Conservation (phyloP, 1,140 invertebrate species). For the Fopius arisanus region DNA sequence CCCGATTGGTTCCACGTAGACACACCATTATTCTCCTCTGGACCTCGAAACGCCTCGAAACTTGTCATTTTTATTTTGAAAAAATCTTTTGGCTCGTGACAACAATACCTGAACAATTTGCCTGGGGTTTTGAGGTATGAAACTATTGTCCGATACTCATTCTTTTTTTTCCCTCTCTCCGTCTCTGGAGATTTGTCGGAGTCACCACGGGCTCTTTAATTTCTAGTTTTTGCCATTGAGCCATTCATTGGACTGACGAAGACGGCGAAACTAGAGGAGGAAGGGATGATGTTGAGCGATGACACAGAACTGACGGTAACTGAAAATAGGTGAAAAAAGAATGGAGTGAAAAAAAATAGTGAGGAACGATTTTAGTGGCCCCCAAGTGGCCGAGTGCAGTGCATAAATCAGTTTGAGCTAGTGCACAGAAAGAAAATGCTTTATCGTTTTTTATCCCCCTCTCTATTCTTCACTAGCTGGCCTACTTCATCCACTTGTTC, state of each 20-base stretch:
- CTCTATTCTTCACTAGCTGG: neutral
- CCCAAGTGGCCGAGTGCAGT: neutral
- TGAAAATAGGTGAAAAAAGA: neutral
- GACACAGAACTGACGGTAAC: neutral
- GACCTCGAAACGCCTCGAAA: neutral
- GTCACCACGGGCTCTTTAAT: conserved; percentile 4
- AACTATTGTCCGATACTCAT: neutral
- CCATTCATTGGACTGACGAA: neutral
- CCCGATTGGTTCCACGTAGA: neutral
- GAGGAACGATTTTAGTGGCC: neutral
- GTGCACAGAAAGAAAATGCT: neutral
- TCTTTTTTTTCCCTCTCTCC: neutral
- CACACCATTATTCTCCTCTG: neutral
- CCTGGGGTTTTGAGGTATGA: neutral
- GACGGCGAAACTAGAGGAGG: neutral
- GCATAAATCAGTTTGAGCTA: neutral
- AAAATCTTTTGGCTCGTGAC: neutral
- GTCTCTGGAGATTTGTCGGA: neutral
- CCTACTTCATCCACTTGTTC: neutral
- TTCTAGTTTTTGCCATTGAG: neutral
- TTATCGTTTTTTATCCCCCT: neutral
- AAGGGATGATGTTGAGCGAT: neutral
- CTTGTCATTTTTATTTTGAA: neutral
- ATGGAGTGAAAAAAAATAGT: neutral
- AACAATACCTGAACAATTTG: neutral